Evolutionary conservation across 2,797 vertebrate genomes (phyloP).

Genomic region (Melanotaenia maccullochi): DNA sequence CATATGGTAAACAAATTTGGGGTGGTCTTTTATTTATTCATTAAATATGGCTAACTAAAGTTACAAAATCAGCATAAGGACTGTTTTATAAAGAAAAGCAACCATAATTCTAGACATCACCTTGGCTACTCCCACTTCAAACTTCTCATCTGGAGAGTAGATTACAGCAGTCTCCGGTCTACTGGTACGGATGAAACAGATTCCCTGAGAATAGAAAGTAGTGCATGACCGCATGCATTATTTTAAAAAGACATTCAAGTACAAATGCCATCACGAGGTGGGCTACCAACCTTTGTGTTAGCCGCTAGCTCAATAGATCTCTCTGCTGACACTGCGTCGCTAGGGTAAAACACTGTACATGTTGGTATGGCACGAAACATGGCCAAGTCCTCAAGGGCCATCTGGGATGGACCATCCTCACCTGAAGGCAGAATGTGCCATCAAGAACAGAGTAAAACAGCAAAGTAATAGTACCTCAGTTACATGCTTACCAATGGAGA

Average conservation of each 20-base stretch:
- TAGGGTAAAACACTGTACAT: slow-evolving; percentile 91
- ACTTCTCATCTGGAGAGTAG: slow-evolving; percentile 85
- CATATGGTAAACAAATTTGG: background rate
- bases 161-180: slow-evolving; percentile 85
- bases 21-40: background rate
- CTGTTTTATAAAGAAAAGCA: background rate
- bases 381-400: slow-evolving; percentile 91
- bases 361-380: slow-evolving; percentile 91
- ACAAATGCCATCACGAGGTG: background rate
- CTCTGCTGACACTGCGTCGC: slow-evolving; percentile 87
- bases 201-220: slow-evolving; percentile 76
- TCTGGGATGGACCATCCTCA: slow-evolving; percentile 90
- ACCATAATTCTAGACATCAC: slow-evolving; percentile 63
- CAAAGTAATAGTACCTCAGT: accelerated
- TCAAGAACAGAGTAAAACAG: background rate
- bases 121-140: slow-evolving; percentile 88
- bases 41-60: no score
- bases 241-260: background rate
- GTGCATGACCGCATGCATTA: background rate
- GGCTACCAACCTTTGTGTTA: slow-evolving; percentile 83
- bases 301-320: slow-evolving; percentile 87
- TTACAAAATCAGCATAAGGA: background rate
- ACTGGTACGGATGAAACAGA: slow-evolving; percentile 91
- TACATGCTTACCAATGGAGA: slow-evolving; percentile 86
- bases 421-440: slow-evolving; percentile 67